A percentile compares a stretch with the other conserved stretches of the same genome.
phyloP scores from a whole-genome alignment of 2,888 invertebrate genomes.

The Lasioglossum calceatum region DNA sequence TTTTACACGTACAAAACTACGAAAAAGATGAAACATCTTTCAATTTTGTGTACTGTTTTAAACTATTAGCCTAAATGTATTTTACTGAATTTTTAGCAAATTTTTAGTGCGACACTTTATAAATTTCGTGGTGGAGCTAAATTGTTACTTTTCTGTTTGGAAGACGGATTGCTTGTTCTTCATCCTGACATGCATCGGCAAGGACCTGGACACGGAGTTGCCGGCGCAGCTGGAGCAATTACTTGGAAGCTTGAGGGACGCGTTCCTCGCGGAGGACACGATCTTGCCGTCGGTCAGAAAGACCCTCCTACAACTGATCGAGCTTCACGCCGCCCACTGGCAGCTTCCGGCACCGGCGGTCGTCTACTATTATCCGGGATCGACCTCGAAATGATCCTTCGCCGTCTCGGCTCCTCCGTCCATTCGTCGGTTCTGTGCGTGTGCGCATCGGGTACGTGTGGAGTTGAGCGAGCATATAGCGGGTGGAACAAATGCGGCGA shows the following conservation, averaged over 20 bases:
- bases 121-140: not conserved
- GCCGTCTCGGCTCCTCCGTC: conserved; percentile 51
- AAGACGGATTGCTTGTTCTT: conserved; percentile 96
- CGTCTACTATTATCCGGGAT: conserved; percentile 92
- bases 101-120: not conserved
- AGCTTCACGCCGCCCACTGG: conserved; percentile 96
- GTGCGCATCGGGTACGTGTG: conserved; percentile 13
- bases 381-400: conserved; percentile 78
- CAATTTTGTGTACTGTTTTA: not conserved
- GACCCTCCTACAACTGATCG: conserved; percentile 94
- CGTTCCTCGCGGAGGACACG: conserved; percentile 91
- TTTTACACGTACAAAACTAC: not conserved
- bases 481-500: not conserved
- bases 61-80: not conserved
- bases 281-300: conserved; percentile 92
- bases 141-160: conserved; percentile 25
- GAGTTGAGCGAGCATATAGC: conserved; percentile 9
- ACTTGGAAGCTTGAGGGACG: conserved; percentile 92
- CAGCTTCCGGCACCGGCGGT: conserved; percentile 95
- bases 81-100: not conserved
- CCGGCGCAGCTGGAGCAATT: conserved; percentile 92
- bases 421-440: conserved; percentile 37
- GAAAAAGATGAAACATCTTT: not conserved
- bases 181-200: conserved; percentile 94
- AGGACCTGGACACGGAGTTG: conserved; percentile 93